Conservation (phyloP, 2,888 invertebrate species). For the Parapristionchus giblindavisi region DNA sequence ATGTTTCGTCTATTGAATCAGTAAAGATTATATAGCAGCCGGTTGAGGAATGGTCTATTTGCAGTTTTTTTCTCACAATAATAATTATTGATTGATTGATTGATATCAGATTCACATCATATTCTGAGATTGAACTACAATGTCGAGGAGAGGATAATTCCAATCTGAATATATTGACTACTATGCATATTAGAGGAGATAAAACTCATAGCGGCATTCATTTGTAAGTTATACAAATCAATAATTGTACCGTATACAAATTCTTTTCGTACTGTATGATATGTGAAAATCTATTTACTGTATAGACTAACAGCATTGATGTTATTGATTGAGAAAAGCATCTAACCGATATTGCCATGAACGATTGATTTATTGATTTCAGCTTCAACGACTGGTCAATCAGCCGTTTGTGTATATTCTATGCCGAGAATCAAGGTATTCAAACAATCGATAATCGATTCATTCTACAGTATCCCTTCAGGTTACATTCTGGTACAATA, state of each 20-base stretch:
- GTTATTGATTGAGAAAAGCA: background rate
- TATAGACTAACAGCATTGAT: too few relatives aligned
- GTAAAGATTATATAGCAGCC: background rate
- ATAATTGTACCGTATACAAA: background rate
- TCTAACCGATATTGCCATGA: background rate
- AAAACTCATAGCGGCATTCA: constrained; percentile 48
- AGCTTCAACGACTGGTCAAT: constrained; percentile 39
- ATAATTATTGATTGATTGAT: background rate
- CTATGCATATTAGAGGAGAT: constrained; percentile 54
- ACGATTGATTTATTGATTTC: background rate
- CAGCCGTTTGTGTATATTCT: constrained; percentile 71
- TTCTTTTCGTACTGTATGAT: too few relatives aligned
- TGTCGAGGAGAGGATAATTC: constrained; percentile 68
- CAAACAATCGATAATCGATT: constrained; percentile 1
- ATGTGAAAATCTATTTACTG: too few relatives aligned
- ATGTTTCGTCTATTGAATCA: too few relatives aligned
- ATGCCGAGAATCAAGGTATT: constrained; percentile 59
- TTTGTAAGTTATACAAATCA: background rate
- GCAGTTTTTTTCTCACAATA: background rate
- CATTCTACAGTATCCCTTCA: constrained; percentile 59
- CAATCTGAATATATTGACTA: constrained; percentile 71
- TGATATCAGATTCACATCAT: constrained; percentile 70
- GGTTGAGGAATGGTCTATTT: background rate
- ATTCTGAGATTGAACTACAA: constrained; percentile 73
- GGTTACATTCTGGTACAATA: constrained; percentile 71